Evolutionary conservation across 1,140 invertebrate species (phyloP).

Genomic region (Apis mellifera): DNA sequence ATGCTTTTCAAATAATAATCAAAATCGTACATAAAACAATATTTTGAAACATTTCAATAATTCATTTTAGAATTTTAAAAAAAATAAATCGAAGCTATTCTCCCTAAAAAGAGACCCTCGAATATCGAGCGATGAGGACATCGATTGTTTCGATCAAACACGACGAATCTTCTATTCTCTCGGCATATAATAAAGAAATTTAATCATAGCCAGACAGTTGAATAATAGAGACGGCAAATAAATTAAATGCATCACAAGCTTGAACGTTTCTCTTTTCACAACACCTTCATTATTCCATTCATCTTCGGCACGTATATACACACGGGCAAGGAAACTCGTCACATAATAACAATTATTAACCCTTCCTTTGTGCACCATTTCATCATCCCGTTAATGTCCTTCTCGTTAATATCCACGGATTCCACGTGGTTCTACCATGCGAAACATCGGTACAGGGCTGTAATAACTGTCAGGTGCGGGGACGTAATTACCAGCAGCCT

Average conservation of each 20-base stretch:
- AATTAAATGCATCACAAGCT: not conserved
- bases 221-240: too few species aligned
- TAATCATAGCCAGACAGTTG: not conserved
- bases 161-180: not conserved
- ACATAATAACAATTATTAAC: conserved; percentile 37
- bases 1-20: too few species aligned
- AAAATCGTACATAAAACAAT: too few species aligned
- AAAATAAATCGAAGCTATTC: too few species aligned
- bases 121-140: too few species aligned
- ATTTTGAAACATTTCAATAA: too few species aligned
- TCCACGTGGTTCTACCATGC: not conserved
- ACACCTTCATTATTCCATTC: not conserved
- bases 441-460: conserved; percentile 5
- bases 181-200: not conserved
- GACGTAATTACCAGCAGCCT: conserved; percentile 41
- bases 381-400: conserved; percentile 33
- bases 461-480: conserved; percentile 52
- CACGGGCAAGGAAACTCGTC: not conserved
- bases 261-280: not conserved
- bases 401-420: conserved; percentile 39
- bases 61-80: too few species aligned
- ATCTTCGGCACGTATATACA: not conserved
- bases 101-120: too few species aligned
- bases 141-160: too few species aligned
- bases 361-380: conserved; percentile 15